Percentiles rank a stretch among this genome's conserved stretches.
These are phyloP conservation scores for Streblospio benedicti DNA, from an alignment of 1,140 invertebrate genomes.

Conservation along the genomic window DNA sequence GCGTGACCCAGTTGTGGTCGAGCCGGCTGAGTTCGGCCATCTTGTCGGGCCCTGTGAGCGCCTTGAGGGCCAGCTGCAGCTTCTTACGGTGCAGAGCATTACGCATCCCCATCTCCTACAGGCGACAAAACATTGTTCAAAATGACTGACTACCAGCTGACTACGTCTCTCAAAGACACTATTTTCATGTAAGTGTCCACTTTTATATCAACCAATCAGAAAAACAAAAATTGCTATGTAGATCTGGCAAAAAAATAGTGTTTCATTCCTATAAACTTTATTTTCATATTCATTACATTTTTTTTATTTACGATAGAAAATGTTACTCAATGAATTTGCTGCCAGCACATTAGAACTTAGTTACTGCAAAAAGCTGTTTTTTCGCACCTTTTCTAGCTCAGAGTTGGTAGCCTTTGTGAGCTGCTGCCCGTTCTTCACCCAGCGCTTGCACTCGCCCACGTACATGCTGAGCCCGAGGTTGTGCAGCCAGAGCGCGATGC, in stretches of 20 bases:
- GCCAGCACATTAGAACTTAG: no score
- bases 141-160: no score
- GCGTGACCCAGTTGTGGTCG: slow-evolving; percentile 46
- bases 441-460: slow-evolving; percentile 64
- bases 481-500: slow-evolving; percentile 78
- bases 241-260: no score
- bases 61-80: slow-evolving; percentile 70
- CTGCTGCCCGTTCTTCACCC: slow-evolving; percentile 72
- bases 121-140: no score
- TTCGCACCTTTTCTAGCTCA: slow-evolving; percentile 76
- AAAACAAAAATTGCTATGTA: no score
- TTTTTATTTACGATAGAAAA: no score
- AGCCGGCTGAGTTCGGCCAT: slow-evolving; percentile 31
- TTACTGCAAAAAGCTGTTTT: no score
- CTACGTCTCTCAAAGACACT: background rate
- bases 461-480: slow-evolving; percentile 79
- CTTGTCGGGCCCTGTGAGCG: slow-evolving; percentile 40
- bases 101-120: slow-evolving; percentile 50
- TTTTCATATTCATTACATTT: no score
- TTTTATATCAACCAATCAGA: no score
- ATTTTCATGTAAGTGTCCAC: no score
- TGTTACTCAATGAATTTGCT: no score
- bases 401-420: slow-evolving; percentile 66
- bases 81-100: slow-evolving; percentile 86
- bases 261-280: slow-evolving; percentile 6